A percentile compares a stretch with the other conserved stretches of the same genome.
Evolutionary conservation across 2,797 vertebrate genomes (phyloP).

Genomic region (Chrysocyon brachyurus): DNA sequence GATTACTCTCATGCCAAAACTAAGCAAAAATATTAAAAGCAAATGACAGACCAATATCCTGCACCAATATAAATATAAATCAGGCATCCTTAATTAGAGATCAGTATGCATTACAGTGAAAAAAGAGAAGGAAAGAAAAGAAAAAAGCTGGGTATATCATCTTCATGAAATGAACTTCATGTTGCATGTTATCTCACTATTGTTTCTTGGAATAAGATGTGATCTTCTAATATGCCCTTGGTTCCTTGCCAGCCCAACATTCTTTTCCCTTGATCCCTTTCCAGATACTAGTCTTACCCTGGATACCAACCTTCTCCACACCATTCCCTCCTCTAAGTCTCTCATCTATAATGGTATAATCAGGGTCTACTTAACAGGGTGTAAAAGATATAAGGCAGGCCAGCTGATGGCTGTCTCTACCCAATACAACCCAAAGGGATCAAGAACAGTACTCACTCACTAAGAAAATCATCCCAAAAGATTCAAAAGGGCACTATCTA

Average conservation of each 20-base stretch:
- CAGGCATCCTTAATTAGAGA: neutral
- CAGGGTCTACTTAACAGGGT: neutral
- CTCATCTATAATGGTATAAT: neutral
- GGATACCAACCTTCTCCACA: neutral
- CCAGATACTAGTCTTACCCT: neutral
- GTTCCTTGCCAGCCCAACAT: neutral
- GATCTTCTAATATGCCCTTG: neutral
- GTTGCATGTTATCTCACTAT: neutral
- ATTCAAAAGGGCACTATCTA: neutral
- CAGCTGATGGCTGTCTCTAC: neutral
- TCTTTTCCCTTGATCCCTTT: neutral
- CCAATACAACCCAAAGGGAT: neutral
- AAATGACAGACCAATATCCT: neutral
- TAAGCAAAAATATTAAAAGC: constrained; percentile 53
- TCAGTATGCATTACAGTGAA: neutral
- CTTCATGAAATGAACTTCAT: neutral
- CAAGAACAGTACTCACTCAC: neutral
- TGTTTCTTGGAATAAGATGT: neutral
- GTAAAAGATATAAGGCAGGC: neutral
- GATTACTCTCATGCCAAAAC: constrained; percentile 4
- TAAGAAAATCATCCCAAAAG: constrained; percentile 25
- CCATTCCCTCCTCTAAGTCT: neutral
- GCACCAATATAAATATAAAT: neutral
- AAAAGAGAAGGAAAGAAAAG: neutral
- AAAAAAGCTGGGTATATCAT: neutral